Base-by-base conservation (phyloP, 2,113 vertebrate genomes). In the Sebastes fasciatus region DNA sequence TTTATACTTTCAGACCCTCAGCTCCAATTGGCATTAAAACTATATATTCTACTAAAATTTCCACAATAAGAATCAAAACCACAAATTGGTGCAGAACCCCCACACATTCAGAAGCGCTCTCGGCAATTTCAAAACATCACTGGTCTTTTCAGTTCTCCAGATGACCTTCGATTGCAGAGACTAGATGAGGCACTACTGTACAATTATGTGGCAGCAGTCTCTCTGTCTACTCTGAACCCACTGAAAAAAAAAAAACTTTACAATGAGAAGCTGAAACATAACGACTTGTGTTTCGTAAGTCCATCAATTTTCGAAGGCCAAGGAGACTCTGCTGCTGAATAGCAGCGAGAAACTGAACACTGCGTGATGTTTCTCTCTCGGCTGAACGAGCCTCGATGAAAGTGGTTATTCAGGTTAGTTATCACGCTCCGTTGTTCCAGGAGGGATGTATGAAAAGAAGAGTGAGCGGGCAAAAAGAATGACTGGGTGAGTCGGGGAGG, bases 251-350 rank as follows among this genome's bases (percentile, higher is more conserved):
- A 13, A 14, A 60, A 63, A 62, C 62, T 88, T 79, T 65, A 75
- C 68, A 79, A 61, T 52, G 65, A 86, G n/a, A 77, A 86, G 70
- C 75, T 55, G 73, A 73, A 77, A 52, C 58, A 81, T 57, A 81
- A 78, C 77, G 65, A 57, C 26, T 84, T 26, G 64, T 60, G n/a
- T 86, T 93, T 79, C 21, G 10, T 60, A 84, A 85, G 74, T 64
- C 57, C 45, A 73, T 80, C 65, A 68, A 16, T 51, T 34, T 78
- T 5, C 74, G 23, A 80, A 91, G 77, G 77, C 77, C 85, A 86
- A 85, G 78, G 58, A 85, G 78, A 68, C 61, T 77, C 54, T n/a
- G 34, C 34, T 55, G 58, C 61, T 78, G 84, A 89, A 88, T 64
- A 58, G 75, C 40, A 80, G 42, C 23, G 19, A 71, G 72, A 21